These are phyloP conservation scores for Erpobdella octoculata DNA, from an alignment of 2,888 invertebrate species.

Conservation along the genomic window DNA sequence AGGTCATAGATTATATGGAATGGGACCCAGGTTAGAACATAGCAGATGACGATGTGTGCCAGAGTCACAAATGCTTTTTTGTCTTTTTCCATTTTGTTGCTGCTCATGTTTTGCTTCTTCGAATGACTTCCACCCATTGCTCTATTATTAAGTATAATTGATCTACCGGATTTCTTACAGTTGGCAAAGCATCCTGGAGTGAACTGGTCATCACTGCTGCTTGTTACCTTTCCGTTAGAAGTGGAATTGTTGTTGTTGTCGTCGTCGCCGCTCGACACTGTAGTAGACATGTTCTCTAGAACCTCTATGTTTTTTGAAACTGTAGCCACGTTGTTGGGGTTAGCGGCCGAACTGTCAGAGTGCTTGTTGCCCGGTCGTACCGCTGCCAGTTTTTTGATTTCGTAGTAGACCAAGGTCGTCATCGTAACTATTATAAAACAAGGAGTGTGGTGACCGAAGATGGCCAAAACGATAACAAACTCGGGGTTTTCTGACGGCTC, in stretches of 20 bases:
- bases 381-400: slow-evolving; percentile 36
- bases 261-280: background rate
- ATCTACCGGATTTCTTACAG: background rate
- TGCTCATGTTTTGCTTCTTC: background rate
- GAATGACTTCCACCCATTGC: no score
- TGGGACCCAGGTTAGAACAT: slow-evolving; percentile 38
- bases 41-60: slow-evolving; percentile 34
- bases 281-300: background rate
- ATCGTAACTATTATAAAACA: slow-evolving; percentile 42
- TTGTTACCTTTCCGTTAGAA: background rate
- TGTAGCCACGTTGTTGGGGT: no score
- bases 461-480: slow-evolving; percentile 45
- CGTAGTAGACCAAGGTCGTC: slow-evolving; percentile 41
- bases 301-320: no score
- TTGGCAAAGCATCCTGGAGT: background rate
- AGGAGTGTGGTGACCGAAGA: slow-evolving; percentile 45
- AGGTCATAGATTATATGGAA: slow-evolving; percentile 39
- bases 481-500: slow-evolving; percentile 44
- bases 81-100: slow-evolving; percentile 31
- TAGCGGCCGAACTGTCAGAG: background rate
- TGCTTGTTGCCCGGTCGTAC: background rate
- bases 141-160: no score
- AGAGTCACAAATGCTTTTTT: slow-evolving; percentile 36
- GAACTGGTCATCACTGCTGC: background rate
- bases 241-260: background rate